These are phyloP conservation scores for Acanthosepion lycidas DNA, from an alignment of 2,888 invertebrate genomes.

Conservation along the genomic window DNA sequence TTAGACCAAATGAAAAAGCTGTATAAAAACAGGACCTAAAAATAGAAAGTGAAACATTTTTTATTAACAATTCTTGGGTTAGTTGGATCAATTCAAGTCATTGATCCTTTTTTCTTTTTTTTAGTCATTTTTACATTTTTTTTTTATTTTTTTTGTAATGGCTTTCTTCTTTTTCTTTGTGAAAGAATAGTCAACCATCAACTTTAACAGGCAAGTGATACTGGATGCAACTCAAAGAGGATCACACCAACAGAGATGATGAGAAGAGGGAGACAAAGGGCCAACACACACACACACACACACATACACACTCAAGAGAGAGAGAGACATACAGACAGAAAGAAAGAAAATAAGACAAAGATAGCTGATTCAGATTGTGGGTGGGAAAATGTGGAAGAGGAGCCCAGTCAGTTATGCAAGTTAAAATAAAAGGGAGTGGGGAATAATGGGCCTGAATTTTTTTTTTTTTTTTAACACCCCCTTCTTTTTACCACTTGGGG, in stretches of 20 bases:
- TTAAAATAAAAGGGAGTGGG: not conserved
- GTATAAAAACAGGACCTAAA: not conserved
- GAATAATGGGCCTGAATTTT: not conserved
- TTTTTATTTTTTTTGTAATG: not conserved
- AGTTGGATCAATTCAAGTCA: not conserved
- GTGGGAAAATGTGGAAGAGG: not conserved
- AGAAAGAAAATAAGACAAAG: not conserved
- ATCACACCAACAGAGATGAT: not conserved
- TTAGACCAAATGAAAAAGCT: no score
- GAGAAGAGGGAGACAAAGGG: not conserved
- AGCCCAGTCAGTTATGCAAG: conserved; percentile 18
- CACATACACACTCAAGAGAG: not conserved
- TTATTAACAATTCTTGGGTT: conserved; percentile 9
- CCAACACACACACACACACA: not conserved
- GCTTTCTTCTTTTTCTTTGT: not conserved
- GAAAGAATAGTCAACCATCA: not conserved
- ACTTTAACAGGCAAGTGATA: conserved; percentile 20
- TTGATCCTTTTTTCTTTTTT: not conserved
- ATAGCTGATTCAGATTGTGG: conserved; percentile 8
- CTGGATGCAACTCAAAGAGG: not conserved
- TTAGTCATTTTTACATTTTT: not conserved
- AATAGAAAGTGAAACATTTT: conserved; percentile 10
- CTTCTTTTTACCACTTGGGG: not conserved
- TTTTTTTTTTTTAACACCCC: no score
- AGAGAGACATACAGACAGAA: not conserved